These are phyloP conservation scores for Lycia hirtaria DNA, from an alignment of 2,888 invertebrate genomes.

Conservation along the genomic window DNA sequence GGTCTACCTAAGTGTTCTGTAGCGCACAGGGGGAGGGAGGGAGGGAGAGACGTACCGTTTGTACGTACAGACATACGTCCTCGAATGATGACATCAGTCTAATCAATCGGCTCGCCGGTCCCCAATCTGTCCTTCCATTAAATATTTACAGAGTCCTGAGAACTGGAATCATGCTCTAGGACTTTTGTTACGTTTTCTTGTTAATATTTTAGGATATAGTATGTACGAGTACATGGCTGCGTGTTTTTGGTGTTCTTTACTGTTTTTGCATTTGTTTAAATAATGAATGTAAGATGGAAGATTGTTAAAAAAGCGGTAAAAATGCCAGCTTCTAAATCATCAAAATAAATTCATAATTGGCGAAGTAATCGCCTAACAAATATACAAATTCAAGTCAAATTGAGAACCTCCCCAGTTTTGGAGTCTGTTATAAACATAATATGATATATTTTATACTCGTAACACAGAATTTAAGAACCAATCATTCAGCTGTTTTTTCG, in stretches of 20 bases:
- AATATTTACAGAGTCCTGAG: slow-evolving; percentile 26
- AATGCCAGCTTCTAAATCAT: too few species aligned
- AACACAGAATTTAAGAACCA: too few species aligned
- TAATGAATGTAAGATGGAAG: too few species aligned
- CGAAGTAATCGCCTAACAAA: too few species aligned
- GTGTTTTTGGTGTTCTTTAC: neutral
- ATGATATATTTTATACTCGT: too few species aligned
- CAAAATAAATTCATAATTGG: too few species aligned
- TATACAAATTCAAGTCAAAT: too few species aligned
- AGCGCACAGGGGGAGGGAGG: neutral
- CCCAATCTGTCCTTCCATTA: slow-evolving; percentile 34
- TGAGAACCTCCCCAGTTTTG: too few species aligned
- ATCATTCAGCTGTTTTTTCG: too few species aligned
- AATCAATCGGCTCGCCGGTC: slow-evolving; percentile 29
- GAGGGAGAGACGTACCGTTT: slow-evolving; percentile 23
- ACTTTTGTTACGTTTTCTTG: neutral
- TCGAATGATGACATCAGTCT: slow-evolving; percentile 30
- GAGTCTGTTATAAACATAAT: too few species aligned
- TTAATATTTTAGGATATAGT: neutral
- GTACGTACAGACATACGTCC: too few species aligned
- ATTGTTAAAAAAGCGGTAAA: too few species aligned
- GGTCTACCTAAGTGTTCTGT: slow-evolving; percentile 3
- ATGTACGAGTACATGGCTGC: neutral
- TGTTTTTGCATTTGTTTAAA: neutral
- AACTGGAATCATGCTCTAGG: neutral